phyloP scores from a whole-genome alignment of 2,113 vertebrate species.

The Eudyptes chrysolophus region DNA sequence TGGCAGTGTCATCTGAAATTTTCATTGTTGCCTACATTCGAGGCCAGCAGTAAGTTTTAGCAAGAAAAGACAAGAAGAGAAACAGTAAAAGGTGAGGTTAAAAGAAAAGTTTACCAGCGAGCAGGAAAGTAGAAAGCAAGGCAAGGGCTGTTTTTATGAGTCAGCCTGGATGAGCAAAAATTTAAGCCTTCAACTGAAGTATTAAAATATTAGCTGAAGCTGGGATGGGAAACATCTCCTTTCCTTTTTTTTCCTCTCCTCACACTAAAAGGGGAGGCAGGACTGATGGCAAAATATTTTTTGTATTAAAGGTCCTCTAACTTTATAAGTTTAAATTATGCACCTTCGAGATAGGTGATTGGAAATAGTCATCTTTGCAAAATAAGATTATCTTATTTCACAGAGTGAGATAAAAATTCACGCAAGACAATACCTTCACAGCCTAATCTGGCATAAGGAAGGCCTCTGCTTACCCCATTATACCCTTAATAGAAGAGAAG shows the following conservation, averaged over 20 bases:
- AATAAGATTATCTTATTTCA: background rate
- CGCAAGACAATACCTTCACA: background rate
- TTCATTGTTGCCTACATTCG: accelerated
- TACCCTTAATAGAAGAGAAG: background rate
- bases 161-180: background rate
- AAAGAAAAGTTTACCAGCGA: background rate
- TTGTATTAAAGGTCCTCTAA: background rate
- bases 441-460: background rate
- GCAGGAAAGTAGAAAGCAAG: background rate
- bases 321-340: background rate
- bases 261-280: background rate
- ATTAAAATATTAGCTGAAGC: background rate
- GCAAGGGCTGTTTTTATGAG: background rate
- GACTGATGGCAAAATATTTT: background rate
- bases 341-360: background rate
- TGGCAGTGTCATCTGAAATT: background rate
- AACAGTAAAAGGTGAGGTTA: background rate
- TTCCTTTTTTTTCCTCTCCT: background rate
- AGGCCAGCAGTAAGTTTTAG: background rate
- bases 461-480: background rate
- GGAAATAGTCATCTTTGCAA: background rate
- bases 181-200: background rate
- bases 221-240: background rate
- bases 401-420: background rate
- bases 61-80: background rate